These are phyloP conservation scores for Aleiodes alternator DNA, from an alignment of 2,888 invertebrate species.

Conservation along the genomic window DNA sequence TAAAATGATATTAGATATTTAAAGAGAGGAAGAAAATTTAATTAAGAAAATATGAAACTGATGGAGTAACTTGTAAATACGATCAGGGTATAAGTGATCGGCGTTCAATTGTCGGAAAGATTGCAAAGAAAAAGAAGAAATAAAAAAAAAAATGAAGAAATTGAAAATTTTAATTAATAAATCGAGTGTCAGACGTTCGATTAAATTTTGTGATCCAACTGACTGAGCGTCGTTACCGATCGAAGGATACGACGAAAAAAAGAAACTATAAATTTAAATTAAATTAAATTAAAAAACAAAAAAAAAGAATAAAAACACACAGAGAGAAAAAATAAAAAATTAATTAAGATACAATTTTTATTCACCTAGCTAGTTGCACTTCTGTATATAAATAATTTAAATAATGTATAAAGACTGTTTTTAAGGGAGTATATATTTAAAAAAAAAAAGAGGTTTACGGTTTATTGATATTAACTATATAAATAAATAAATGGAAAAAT, in stretches of 20 bases:
- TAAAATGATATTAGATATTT: conserved; percentile 24
- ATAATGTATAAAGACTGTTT: conserved; percentile 74
- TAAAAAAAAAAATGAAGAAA: not conserved
- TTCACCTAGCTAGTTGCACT: conserved; percentile 67
- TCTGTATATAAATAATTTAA: conserved; percentile 72
- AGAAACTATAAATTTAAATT: conserved; percentile 44
- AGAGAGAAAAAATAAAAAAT: conserved; percentile 43
- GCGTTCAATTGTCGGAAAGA: conserved; percentile 59
- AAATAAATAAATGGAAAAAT: conserved; percentile 40
- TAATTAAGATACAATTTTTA: conserved; percentile 62
- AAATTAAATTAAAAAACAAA: conserved; percentile 40
- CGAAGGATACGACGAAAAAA: conserved; percentile 46
- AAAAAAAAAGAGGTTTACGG: conserved; percentile 43
- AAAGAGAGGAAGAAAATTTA: conserved; percentile 18
- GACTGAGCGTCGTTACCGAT: conserved; percentile 41
- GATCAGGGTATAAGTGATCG: conserved; percentile 70
- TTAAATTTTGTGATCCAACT: conserved; percentile 31
- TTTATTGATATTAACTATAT: conserved; percentile 40
- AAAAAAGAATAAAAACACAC: conserved; percentile 28
- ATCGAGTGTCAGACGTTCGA: conserved; percentile 44
- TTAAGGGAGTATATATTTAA: conserved; percentile 59
- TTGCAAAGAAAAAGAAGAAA: conserved; percentile 18
- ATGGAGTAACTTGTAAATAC: conserved; percentile 66
- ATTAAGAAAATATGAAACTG: conserved; percentile 34
- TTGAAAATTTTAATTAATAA: conserved; percentile 12